Evolutionary conservation across 2,113 vertebrate species (phyloP).

Genomic region (Petrocephalus microphthalmus): DNA sequence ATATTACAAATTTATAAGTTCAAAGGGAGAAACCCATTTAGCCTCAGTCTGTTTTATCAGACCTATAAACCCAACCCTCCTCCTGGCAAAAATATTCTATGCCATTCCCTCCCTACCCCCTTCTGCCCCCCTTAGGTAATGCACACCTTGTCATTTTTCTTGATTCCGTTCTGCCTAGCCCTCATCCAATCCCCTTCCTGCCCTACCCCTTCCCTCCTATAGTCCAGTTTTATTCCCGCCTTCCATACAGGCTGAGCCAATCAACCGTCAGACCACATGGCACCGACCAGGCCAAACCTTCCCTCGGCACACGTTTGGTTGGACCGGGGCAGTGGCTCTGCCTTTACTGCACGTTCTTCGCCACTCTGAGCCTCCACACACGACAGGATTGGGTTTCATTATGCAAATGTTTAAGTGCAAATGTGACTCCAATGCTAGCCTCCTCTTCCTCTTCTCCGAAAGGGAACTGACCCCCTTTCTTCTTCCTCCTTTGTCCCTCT

Average conservation of each 20-base stretch:
- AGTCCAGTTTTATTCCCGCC: constrained; percentile 20
- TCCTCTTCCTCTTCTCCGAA: constrained; percentile 14
- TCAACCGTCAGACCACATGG: neutral
- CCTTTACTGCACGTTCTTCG: constrained; percentile 14
- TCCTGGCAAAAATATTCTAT: constrained; percentile 28
- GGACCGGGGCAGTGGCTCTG: constrained; percentile 23
- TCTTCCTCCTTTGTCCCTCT: constrained; percentile 29
- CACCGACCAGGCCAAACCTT: constrained; percentile 6
- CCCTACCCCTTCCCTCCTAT: neutral
- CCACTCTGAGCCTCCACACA: constrained; percentile 18
- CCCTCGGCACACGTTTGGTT: constrained; percentile 38
- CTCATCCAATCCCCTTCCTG: neutral
- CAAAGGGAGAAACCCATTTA: neutral
- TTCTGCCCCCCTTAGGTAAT: neutral
- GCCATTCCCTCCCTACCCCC: neutral
- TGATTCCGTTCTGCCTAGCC: neutral
- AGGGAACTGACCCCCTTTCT: constrained; percentile 30
- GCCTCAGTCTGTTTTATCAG: constrained; percentile 1
- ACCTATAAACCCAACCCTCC: constrained; percentile 13
- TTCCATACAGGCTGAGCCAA: constrained; percentile 25
- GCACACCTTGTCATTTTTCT: neutral
- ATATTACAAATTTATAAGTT: constrained; percentile 23
- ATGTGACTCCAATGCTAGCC: constrained; percentile 53
- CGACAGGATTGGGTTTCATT: constrained; percentile 36
- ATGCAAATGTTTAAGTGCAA: constrained; percentile 53